A percentile compares a stretch with the other conserved stretches of the same genome.
Conservation (phyloP, 2,797 vertebrate genomes). For the Furcifer pardalis region DNA sequence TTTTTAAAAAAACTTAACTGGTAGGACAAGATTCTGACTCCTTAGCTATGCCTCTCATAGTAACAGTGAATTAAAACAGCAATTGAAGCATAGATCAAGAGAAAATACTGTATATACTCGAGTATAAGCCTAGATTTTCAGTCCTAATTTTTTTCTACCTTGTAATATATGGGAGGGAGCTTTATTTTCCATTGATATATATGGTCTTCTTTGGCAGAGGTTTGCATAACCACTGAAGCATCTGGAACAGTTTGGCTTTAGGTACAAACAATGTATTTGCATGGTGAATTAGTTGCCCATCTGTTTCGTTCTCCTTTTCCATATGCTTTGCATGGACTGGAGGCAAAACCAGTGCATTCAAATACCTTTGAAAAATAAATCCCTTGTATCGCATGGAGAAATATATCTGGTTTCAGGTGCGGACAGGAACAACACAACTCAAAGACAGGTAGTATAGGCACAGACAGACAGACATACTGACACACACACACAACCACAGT, state of each 20-base stretch:
- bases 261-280: slow-evolving; percentile 36
- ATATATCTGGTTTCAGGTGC: rapidly evolving
- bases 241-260: not conserved
- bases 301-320: slow-evolving; percentile 11
- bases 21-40: too few species aligned
- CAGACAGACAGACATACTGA: too few species aligned
- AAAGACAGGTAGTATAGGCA: too few species aligned
- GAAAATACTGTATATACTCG: too few species aligned
- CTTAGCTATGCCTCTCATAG: too few species aligned
- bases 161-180: not conserved
- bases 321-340: slow-evolving; percentile 33
- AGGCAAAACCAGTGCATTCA: not conserved
- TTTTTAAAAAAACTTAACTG: too few species aligned
- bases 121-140: too few species aligned
- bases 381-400: rapidly evolving
- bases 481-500: too few species aligned
- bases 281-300: not conserved
- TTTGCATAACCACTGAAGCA: not conserved
- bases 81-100: too few species aligned
- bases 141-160: not conserved
- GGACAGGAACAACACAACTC: not conserved
- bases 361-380: slow-evolving; percentile 14
- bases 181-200: not conserved
- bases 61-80: too few species aligned
- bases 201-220: not conserved